phyloP scores from a whole-genome alignment of 2,888 invertebrate genomes.

The Drosophila putrida region DNA sequence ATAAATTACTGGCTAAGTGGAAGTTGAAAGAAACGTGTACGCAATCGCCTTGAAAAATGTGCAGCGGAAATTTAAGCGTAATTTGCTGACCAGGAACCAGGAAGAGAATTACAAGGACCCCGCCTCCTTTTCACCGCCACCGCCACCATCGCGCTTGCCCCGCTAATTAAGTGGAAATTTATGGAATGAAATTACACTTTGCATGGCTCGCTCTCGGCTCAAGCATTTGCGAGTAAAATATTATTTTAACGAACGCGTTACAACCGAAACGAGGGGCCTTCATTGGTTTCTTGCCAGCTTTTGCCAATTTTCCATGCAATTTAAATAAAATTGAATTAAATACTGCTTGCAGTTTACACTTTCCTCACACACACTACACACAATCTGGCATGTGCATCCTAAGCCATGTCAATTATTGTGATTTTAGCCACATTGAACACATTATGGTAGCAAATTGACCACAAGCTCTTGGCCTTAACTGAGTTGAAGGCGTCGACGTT shows the following conservation, averaged over 20 bases:
- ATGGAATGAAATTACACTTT: conserved; percentile 71
- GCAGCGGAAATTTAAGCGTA: conserved; percentile 77
- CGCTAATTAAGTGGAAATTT: conserved; percentile 79
- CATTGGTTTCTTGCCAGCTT: conserved; percentile 22
- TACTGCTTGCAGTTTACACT: conserved; percentile 40
- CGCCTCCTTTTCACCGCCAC: neutral
- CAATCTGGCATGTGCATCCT: neutral
- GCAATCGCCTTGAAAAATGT: conserved; percentile 78
- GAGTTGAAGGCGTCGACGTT: conserved; percentile 27
- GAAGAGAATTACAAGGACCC: conserved; percentile 28
- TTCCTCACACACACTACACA: conserved; percentile 25
- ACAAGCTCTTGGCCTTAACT: conserved; percentile 33
- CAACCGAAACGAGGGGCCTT: conserved; percentile 11
- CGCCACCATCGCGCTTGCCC: conserved; percentile 9
- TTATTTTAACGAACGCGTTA: conserved; percentile 56
- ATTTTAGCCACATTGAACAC: conserved; percentile 50
- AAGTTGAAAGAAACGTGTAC: conserved; percentile 68
- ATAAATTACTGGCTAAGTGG: conserved; percentile 75
- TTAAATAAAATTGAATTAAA: conserved; percentile 78
- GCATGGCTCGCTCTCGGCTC: conserved; percentile 31
- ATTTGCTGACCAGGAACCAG: conserved; percentile 67
- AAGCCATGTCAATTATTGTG: conserved; percentile 54
- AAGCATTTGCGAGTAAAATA: conserved; percentile 66
- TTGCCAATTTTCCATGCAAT: conserved; percentile 70
- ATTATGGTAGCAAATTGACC: conserved; percentile 52